Base-by-base conservation (phyloP, 1,140 invertebrate species). In the Aphaenogaster ashmeadi region DNA sequence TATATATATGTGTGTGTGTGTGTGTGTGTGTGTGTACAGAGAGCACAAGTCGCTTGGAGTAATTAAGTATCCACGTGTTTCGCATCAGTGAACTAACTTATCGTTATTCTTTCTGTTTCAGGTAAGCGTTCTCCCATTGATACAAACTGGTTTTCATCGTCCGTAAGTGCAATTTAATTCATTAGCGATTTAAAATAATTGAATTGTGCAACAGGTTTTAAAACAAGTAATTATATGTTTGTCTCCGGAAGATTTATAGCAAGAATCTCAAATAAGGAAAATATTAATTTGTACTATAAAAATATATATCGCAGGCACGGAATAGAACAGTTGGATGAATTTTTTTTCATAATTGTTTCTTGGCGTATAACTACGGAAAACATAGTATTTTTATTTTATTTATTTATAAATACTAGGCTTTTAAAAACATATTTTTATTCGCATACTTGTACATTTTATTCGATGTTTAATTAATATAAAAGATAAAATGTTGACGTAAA, bases 61-160 rank as follows among this genome's bases (percentile, higher is more conserved):
- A 54, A 81, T 21, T 56, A 50, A 69, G 2, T 54, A 21, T 41
- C 7, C 33, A 33, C 50, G 15, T 38, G 18, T 67, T 64, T 66
- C 56, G 21, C 27, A 1, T 1, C 11, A n/a, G 8, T n/a, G 13
- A 58, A 60, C 6, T 90, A 52, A 90, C 36, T 50, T 38, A n/a
- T 4, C 3, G 3, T 50, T 36, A 74, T 77, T 18, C 18, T 67
- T 64, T 90, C 11, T 90, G 89, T 90, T 90, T 27, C 86, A 90
- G 89, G 89, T 90, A 85, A 90, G 89, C 72, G 36, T 64, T 60
- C 21, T 36, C 6, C 36, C 60, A 77, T 47, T 38, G 15, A 71
- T 58, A 56, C 27, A 60, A 72, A 83, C 80, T 83, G 27, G 38
- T 72, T 58, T 11, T 21, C 41, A 5, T 44, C 11, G 15, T 84